Base-by-base conservation (phyloP, 2,797 vertebrate genomes). In the Erpetoichthys calabaricus region DNA sequence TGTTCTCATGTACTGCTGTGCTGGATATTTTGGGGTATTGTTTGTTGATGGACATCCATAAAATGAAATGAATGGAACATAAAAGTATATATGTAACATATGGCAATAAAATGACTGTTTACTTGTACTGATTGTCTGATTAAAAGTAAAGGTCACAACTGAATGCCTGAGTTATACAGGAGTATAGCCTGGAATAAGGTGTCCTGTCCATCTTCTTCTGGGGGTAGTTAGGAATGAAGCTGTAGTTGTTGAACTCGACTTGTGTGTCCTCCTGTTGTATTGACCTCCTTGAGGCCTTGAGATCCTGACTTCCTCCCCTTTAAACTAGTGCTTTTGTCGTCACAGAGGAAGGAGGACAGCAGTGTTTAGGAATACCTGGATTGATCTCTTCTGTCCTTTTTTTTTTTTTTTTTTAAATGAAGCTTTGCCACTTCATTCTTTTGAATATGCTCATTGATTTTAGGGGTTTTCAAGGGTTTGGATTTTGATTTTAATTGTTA, bases 291-390 rank as follows among this genome's bases (percentile, higher is more conserved):
- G 47, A 68, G 74, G 73, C 78, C 80, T 76, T 79, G 70, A 70
- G 77, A 80, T 79, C 78, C 76, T 73, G 75, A 71, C 75, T 80
- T 81, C 80, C 78, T 73, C 77, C 77, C 78, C 74, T 79, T 73
- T 56, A 60, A 64, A 47, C 77, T 78, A 73, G 76, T 67, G 75
- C 83, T 87, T n/a, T n/a, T 84, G 82, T 82, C 82, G 85, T 87
- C 81, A 86, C 83, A 87, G 86, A 85, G 76, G 76, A 73, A 73
- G 78, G 82, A 82, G 85, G 25, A 25, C 25, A 25, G 25, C 25
- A 25, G 25, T 25, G 25, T 25, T 25, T 25, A 25, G 25, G 25
- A 25, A 25, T 25, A 25, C 25, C 25, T 25, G 25, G 25, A 25
- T 25, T 25, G 25, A 25, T 25, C 25, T 25, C 2, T 25, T n/a